Conservation (phyloP, 2,797 vertebrate genomes). For the Lacerta agilis region DNA sequence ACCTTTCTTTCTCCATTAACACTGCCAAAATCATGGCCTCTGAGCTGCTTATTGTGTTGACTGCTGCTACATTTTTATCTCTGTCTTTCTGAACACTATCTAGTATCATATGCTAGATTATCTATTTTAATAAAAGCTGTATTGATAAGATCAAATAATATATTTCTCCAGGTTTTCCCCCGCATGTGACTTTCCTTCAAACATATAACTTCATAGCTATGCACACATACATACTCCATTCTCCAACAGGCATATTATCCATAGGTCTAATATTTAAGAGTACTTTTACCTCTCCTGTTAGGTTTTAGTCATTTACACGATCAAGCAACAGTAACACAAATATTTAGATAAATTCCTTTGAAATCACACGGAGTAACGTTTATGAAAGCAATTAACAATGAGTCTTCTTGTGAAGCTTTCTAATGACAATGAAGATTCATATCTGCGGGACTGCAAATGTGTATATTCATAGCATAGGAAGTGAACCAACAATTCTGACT, state of each 20-base stretch:
- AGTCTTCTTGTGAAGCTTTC: neutral
- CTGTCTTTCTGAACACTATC: neutral
- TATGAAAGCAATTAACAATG: neutral
- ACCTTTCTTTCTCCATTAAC: neutral
- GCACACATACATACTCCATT: neutral
- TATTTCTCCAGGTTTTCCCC: neutral
- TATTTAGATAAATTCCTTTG: neutral
- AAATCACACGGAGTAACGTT: neutral
- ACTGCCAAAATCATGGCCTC: neutral
- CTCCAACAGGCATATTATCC: neutral
- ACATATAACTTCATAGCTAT: neutral
- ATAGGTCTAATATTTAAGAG: neutral
- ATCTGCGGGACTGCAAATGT: neutral
- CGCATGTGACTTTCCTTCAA: neutral
- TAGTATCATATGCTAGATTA: neutral
- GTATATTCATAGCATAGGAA: neutral
- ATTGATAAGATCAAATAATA: neutral
- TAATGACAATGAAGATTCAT: neutral
- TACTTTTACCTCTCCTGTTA: neutral
- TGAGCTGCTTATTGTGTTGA: neutral
- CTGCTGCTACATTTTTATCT: neutral
- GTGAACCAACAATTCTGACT: neutral
- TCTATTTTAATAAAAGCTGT: neutral
- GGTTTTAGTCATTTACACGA: neutral
- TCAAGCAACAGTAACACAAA: neutral